Conservation (phyloP, 64 coral and sea anemone species). For the Cladopsammia gracilis region DNA sequence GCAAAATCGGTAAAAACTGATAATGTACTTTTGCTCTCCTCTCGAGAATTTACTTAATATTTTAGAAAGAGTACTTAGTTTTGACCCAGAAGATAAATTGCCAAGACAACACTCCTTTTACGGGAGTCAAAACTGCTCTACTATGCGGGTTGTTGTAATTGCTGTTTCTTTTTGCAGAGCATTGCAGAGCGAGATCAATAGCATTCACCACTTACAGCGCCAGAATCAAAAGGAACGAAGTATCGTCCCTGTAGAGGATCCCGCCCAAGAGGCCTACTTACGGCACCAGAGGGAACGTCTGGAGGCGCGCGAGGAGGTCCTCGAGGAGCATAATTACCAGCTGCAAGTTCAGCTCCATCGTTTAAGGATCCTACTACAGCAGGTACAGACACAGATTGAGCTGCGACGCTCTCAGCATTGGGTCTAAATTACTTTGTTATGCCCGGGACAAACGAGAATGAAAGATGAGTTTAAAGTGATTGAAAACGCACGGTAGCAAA, state of each 20-base stretch:
- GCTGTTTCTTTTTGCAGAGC: slow-evolving; percentile 41
- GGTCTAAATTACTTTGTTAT: slow-evolving; percentile 14
- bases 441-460: no score
- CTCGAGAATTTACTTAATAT: no score
- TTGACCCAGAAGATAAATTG: no score
- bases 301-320: slow-evolving; percentile 87
- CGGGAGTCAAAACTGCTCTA: neutral
- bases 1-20: no score
- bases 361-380: slow-evolving; percentile 77
- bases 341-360: slow-evolving; percentile 90
- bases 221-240: slow-evolving; percentile 38
- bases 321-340: slow-evolving; percentile 94
- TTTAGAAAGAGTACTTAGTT: no score
- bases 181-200: slow-evolving; percentile 74
- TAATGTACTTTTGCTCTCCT: no score
- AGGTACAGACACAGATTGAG: slow-evolving; percentile 85
- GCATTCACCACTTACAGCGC: slow-evolving; percentile 71
- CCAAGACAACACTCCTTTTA: neutral
- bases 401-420: slow-evolving; percentile 63
- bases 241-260: slow-evolving; percentile 38
- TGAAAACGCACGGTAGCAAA: no score
- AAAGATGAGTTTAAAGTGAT: no score
- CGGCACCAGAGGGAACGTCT: slow-evolving; percentile 80
- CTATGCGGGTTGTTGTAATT: neutral
- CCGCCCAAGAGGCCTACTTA: slow-evolving; percentile 59